Percentiles rank a stretch among this genome's conserved stretches.
These are phyloP conservation scores for Selene dorsalis DNA, from an alignment of 2,797 vertebrate species.

Conservation along the genomic window DNA sequence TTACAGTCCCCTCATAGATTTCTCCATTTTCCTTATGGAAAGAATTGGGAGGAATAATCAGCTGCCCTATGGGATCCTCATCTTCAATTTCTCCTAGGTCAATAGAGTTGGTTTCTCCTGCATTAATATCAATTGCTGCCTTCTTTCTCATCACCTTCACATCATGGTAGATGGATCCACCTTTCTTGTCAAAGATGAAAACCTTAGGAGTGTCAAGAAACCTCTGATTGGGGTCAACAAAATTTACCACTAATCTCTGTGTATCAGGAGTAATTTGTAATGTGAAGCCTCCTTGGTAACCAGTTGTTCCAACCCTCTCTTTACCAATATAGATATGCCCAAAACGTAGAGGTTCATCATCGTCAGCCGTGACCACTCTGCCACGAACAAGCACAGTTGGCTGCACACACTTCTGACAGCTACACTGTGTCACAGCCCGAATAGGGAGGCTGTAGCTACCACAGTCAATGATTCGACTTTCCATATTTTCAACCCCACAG, in stretches of 20 bases:
- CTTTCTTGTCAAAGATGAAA: conserved; percentile 91
- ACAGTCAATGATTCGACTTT: conserved; percentile 86
- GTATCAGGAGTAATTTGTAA: conserved; percentile 88
- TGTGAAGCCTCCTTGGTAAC: conserved; percentile 94
- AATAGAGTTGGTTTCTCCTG: conserved; percentile 86
- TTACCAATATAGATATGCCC: conserved; percentile 91
- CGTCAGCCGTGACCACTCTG: conserved; percentile 88
- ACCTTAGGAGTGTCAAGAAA: conserved; percentile 91
- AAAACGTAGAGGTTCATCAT: conserved; percentile 90
- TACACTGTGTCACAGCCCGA: conserved; percentile 88
- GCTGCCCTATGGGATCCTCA: conserved; percentile 88
- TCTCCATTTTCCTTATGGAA: conserved; percentile 89
- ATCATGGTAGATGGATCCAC: conserved; percentile 91
- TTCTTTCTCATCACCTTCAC: conserved; percentile 92
- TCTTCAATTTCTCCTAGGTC: conserved; percentile 86
- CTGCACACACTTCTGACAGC: conserved; percentile 89
- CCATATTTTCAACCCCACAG: conserved; percentile 88
- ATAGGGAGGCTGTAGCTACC: conserved; percentile 88
- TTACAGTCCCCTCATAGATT: conserved; percentile 89
- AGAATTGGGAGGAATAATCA: conserved; percentile 89
- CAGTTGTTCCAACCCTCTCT: conserved; percentile 90
- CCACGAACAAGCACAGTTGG: conserved; percentile 90
- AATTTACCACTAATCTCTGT: conserved; percentile 91
- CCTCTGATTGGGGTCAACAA: conserved; percentile 88
- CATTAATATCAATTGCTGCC: conserved; percentile 85